Evolutionary conservation across 2,888 invertebrate genomes (phyloP).

Genomic region (Apodemia zela): DNA sequence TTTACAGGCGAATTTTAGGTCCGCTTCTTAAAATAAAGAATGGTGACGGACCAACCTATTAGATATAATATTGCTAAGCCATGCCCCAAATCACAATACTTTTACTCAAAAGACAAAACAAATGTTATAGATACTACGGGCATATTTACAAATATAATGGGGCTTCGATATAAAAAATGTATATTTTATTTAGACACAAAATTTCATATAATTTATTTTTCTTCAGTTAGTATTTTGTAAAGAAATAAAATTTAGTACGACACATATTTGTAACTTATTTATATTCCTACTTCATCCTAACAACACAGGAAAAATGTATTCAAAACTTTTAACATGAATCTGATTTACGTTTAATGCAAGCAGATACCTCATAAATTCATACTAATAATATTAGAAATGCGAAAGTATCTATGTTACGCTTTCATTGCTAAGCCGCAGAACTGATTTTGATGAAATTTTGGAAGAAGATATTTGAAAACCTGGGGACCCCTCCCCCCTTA

Average conservation of each 20-base stretch:
- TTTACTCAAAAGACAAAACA: not conserved
- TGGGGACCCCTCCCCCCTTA: no score
- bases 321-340: no score
- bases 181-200: constrained; percentile 9
- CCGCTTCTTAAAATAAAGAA: not conserved
- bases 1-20: not conserved
- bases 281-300: no score
- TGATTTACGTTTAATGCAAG: no score
- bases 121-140: not conserved
- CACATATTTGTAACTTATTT: no score
- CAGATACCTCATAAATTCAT: no score
- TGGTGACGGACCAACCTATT: not conserved
- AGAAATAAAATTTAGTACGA: constrained; percentile 21
- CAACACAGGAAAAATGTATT: no score
- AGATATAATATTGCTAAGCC: not conserved
- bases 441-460: no score
- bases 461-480: no score
- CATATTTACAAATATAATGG: not conserved
- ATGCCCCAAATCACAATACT: constrained; percentile 10
- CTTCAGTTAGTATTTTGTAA: constrained; percentile 17
- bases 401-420: no score
- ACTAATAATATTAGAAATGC: no score
- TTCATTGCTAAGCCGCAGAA: no score
- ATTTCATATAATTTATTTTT: constrained; percentile 20
- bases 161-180: not conserved